These are phyloP conservation scores for Hedychridium roseum DNA, from an alignment of 2,888 invertebrate species.

Conservation along the genomic window DNA sequence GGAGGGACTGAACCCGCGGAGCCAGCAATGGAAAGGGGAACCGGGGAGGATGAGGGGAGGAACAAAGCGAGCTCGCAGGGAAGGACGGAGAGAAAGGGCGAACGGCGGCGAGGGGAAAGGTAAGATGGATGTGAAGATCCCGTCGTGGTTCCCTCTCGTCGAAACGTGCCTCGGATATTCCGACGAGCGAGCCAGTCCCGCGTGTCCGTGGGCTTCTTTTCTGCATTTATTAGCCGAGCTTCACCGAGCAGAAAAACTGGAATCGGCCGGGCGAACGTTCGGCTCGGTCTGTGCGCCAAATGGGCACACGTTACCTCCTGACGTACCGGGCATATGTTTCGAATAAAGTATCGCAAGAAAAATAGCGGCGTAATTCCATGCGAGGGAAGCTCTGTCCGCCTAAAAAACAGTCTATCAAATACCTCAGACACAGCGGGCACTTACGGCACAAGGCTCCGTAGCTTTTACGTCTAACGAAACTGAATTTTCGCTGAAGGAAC, in stretches of 20 bases:
- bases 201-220: constrained; percentile 1
- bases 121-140: constrained; percentile 10
- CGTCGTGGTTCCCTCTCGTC: constrained; percentile 9
- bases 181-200: not conserved
- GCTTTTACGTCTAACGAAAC: no score
- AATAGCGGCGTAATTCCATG: no score
- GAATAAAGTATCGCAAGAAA: no score
- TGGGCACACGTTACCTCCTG: no score
- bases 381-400: no score
- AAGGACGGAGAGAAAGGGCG: not conserved
- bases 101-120: constrained; percentile 2
- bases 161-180: constrained; percentile 12
- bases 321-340: no score
- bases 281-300: not conserved
- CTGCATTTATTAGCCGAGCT: constrained; percentile 13
- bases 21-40: constrained; percentile 9
- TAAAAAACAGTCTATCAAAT: no score
- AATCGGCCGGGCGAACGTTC: not conserved
- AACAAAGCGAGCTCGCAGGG: not conserved
- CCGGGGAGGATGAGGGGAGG: not conserved
- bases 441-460: no score
- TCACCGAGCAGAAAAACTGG: constrained; percentile 10
- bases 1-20: no score
- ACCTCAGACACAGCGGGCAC: no score
- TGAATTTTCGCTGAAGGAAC: no score